Base-by-base conservation (phyloP, 2,888 invertebrate species). In the Mythimna albipuncta region DNA sequence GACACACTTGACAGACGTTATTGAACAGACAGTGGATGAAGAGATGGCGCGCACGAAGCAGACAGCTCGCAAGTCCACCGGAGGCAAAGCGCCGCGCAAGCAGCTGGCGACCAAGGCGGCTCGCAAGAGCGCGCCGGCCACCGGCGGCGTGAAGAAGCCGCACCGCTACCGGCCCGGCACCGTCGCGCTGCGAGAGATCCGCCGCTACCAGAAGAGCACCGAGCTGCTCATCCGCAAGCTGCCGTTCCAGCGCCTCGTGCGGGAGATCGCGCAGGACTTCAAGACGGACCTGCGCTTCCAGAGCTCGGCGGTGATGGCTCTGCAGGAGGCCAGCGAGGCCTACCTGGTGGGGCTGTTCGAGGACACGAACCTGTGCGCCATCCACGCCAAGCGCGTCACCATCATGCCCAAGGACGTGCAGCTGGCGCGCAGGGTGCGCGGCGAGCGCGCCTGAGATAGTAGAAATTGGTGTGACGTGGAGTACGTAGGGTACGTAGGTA, bases 351-450 rank as follows among this genome's bases (percentile, higher is more conserved):
- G 98, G 13, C 92, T 98, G 0, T 98, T 98, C 88, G 98, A 98
- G 90, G 98, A 98, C 87, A 98, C 98, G 41, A 98, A 98, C 90
- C 93, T 98, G 86, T 98, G 98, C 91, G 98, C 98, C 54, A 98
- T 98, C 83, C 98, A 98, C 87, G 98, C 94, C 0, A 95, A 93
- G 59, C 82, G 95, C 3, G 94, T 95, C 0, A 95, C 95, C 0
- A 94, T 95, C 0, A 95, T 95, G 95, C 95, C 95, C 0, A 94
- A 94, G 54, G 94, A 94, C 76, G 91, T 94, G 0, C 95, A 95
- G 80, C 69, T 95, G 21, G 95, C 95, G 6, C 83, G 95, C 54
- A 79, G 95, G 63, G 92, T 95, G 0, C 88, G 94, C 1, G 95
- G 95, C 0, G 95, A 95, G 72, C 82, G 95, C 6, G 92, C 94